Evolutionary conservation across 2,888 invertebrate species (phyloP), one percentile per base, ranked within the genome.

Genomic region (Lycocerus yunnanus): DNA sequence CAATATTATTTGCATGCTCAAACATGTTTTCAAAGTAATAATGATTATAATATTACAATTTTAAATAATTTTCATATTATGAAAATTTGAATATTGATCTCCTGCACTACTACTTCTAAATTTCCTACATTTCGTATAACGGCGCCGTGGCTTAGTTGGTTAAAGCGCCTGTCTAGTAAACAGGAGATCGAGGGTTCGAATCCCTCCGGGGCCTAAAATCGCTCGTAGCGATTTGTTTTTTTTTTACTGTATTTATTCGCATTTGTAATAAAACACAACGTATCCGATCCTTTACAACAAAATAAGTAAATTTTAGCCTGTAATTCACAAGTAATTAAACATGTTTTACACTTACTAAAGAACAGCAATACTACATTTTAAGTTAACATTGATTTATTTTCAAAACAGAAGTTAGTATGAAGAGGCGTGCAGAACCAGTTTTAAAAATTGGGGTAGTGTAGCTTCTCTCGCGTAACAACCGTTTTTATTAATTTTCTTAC

Each of bases 61-160:
- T n/a, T n/a, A n/a, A n/a, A n/a, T n/a, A n/a, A n/a, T n/a, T n/a
- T n/a, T n/a, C n/a, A n/a, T n/a, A n/a, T 24, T 10, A 21, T 9
- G 2, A 9, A 21, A 21, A 9, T 21, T 21, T 21, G 21, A 21
- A 21, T 21, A 21, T 21, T n/a, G 8, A 6, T 2, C 9, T 8
- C 9, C 1, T 8, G 3, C 6, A 13, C 1, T 43, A 43, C n/a
- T 8, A 43, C 6, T n/a, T 2, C 6, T 43, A n/a, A n/a, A 6
- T 43, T n/a, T 43, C 6, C n/a, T 43, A n/a, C n/a, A n/a, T 43
- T 6, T 8, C 1, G 16, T 69, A 58, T 68, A 66, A 67, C 87
- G 93, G 92, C 91, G 90, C 89, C 89, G 90, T 92, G 92, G 92
- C 93, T 93, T 93, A 93, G 93, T 93, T 93, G 93, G 93, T 93